These are phyloP conservation scores for Limnothrissa miodon DNA, from an alignment of 2,113 vertebrate species.

Conservation along the genomic window DNA sequence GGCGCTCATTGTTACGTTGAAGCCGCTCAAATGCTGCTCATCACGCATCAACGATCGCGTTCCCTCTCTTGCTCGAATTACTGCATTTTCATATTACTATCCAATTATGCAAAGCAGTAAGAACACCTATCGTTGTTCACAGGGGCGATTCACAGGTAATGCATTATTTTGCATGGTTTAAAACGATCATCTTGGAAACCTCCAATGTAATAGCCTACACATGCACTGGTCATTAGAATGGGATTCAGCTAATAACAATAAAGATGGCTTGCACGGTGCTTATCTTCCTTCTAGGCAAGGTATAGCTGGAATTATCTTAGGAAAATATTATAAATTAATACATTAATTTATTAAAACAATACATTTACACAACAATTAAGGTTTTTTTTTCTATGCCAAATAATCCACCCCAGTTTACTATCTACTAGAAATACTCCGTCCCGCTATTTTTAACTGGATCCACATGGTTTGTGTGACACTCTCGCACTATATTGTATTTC, in stretches of 20 bases:
- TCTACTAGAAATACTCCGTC: slow-evolving; percentile 16
- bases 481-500: slow-evolving; percentile 38
- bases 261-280: not conserved
- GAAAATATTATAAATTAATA: not conserved
- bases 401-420: not conserved
- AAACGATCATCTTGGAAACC: not conserved
- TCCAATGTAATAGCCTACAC: not conserved
- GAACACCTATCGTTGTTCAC: not conserved
- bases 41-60: not conserved
- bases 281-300: not conserved
- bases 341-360: no score
- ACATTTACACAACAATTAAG: not conserved
- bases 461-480: slow-evolving; percentile 39
- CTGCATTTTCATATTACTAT: not conserved
- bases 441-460: slow-evolving; percentile 55
- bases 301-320: not conserved
- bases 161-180: not conserved
- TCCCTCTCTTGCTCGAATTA: not conserved
- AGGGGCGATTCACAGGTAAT: not conserved
- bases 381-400: not conserved
- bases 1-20: not conserved
- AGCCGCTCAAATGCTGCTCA: not conserved
- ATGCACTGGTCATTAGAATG: not conserved
- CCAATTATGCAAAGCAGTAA: not conserved
- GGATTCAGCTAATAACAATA: not conserved